Evolutionary conservation across 2,797 vertebrate genomes (phyloP).

Genomic region (Siniperca scherzeri): DNA sequence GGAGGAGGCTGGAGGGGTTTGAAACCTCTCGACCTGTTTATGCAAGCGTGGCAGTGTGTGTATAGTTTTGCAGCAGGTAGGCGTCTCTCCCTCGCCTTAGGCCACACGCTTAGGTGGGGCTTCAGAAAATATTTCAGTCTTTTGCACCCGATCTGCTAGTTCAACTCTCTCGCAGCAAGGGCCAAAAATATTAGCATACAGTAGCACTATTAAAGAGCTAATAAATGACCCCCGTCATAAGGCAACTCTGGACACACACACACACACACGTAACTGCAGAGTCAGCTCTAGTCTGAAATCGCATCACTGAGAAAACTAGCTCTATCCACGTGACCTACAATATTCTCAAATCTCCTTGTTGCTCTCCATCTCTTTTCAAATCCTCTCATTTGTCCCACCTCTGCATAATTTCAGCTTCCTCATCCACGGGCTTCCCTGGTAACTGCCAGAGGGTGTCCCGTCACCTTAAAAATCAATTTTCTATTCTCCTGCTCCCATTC

Average conservation of each 20-base stretch:
- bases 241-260: constrained; percentile 33
- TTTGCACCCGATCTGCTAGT: constrained; percentile 46
- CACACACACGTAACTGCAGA: constrained; percentile 63
- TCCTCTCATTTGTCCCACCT: constrained; percentile 14
- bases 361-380: constrained; percentile 36
- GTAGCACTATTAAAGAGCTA: constrained; percentile 12
- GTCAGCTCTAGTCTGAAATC: constrained; percentile 73
- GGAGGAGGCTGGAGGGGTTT: constrained; percentile 23
- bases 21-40: constrained; percentile 53
- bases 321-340: constrained; percentile 62
- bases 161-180: constrained; percentile 21
- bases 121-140: constrained; percentile 82
- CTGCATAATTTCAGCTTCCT: constrained; percentile 44
- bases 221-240: constrained; percentile 40
- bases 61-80: constrained; percentile 75
- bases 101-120: constrained; percentile 84
- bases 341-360: constrained; percentile 36
- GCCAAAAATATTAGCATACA: constrained; percentile 41
- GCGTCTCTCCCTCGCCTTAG: constrained; percentile 83
- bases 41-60: constrained; percentile 62
- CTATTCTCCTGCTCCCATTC: constrained; percentile 65
- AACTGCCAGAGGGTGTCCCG: constrained; percentile 60
- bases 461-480: constrained; percentile 79
- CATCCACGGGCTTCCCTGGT: constrained; percentile 49
- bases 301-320: constrained; percentile 65